Percentiles rank a stretch among this genome's conserved stretches.
Conservation (phyloP, 2,888 invertebrate genomes). For the Balanococcus diminutus region DNA sequence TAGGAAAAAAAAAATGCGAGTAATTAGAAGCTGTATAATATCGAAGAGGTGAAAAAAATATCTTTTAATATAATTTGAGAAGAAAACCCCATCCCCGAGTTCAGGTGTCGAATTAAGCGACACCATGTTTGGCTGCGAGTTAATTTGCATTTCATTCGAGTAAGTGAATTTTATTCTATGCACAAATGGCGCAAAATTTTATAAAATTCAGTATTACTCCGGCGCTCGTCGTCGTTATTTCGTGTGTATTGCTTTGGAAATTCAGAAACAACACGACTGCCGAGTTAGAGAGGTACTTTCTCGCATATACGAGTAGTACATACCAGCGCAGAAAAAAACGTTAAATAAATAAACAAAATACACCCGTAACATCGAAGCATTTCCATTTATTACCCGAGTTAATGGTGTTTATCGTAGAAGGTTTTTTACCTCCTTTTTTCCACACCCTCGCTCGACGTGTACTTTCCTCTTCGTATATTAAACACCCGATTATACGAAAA, state of each 20-base stretch:
- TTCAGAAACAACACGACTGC: not conserved
- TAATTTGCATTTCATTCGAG: conserved; percentile 41
- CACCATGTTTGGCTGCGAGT: not conserved
- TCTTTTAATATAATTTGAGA: not conserved
- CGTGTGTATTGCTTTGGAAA: not conserved
- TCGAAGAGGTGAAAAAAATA: not conserved
- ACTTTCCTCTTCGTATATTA: not conserved
- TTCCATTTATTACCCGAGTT: conserved; percentile 16
- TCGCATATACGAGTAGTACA: not conserved
- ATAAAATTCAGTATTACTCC: not conserved
- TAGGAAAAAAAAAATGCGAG: not conserved
- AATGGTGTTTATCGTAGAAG: conserved; percentile 15
- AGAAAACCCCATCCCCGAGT: not conserved
- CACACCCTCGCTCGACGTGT: not conserved
- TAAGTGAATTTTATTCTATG: not conserved
- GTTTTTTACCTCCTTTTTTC: not conserved
- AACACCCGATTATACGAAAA: not conserved
- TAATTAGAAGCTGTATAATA: not conserved
- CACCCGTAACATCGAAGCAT: not conserved
- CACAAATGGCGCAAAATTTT: not conserved
- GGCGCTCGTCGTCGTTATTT: not conserved
- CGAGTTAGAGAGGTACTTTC: no score
- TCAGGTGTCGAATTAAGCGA: not conserved
- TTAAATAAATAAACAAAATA: conserved; percentile 14
- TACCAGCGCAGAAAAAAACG: not conserved